Base-by-base conservation (phyloP, 2,888 invertebrate genomes). In the Pollenia griseotomentosa region DNA sequence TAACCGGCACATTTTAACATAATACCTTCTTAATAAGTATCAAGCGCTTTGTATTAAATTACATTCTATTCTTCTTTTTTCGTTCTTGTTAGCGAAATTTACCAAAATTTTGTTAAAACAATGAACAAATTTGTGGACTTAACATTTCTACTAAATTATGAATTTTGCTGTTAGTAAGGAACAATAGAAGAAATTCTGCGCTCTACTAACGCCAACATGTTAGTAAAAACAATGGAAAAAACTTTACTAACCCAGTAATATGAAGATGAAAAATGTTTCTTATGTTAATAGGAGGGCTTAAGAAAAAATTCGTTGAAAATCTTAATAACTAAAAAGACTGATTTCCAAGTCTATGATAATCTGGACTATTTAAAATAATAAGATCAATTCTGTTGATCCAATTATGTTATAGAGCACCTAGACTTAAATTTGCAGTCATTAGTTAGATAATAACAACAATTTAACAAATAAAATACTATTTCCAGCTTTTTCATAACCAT, bases 141-240 rank as follows among this genome's bases (percentile, higher is more conserved):
- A 89, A 88, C 83, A 89, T 88, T 86, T 89, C 68, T 71, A 53
- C 16, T 90, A 88, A 90, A 89, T 90, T 88, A 90, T 90, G 88
- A 87, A 90, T 89, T 88, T 82, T 85, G 53, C 48, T 61, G 65
- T 51, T n/a, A 44, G 12, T 7, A 2, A 7, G 7, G n/a, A 19
- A 33, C 33, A 33, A 33, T 19, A 11, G 23, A 40, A 40, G 0
- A 40, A 59, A 40, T 33, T 51, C 48, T 33, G n/a, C 16, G 33
- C 48, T 33, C 1, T 5, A 48, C 63, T 63, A 63, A 33, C n/a
- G n/a, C n/a, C 14, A 66, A 68, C 51, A 53, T 33, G 12, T 57
- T 4, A 33, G 11, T 23, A 19, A 59, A 33, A 59, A 59, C 40
- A 40, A 59, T 59, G 14, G 23, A 33, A 33, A 23, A 40, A 33